A percentile compares a stretch with the other conserved stretches of the same genome.
These are phyloP conservation scores for Melitaea athalia DNA, from an alignment of 2,888 invertebrate genomes.

Conservation along the genomic window DNA sequence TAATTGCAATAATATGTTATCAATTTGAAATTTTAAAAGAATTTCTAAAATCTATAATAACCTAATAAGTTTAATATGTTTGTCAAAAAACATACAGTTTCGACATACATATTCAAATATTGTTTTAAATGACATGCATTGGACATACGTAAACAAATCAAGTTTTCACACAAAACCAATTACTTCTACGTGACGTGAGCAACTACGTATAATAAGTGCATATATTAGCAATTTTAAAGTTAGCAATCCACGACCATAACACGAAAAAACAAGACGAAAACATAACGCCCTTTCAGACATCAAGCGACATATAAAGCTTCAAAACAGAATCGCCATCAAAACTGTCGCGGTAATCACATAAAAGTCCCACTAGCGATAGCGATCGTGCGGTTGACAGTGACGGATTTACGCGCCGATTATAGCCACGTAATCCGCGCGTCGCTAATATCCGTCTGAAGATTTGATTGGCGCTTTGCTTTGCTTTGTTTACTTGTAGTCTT, in stretches of 20 bases:
- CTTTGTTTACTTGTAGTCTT: not conserved
- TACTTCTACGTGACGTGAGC: no score
- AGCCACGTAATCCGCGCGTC: constrained; percentile 9
- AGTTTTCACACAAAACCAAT: no score
- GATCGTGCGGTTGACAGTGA: constrained; percentile 30
- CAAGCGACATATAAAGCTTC: constrained; percentile 8
- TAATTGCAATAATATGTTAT: not conserved
- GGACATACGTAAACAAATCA: no score
- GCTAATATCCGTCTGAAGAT: constrained; percentile 11
- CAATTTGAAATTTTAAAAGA: no score
- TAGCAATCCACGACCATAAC: not conserved
- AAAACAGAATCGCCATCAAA: constrained; percentile 19
- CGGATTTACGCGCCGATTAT: constrained; percentile 21
- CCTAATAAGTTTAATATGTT: no score
- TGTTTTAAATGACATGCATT: no score
- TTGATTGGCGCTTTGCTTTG: not conserved
- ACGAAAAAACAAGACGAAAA: not conserved
- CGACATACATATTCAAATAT: no score
- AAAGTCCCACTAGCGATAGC: constrained; percentile 28
- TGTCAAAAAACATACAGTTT: no score
- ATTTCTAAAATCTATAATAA: no score
- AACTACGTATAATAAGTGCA: no score
- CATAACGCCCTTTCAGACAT: not conserved
- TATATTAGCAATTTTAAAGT: not conserved
- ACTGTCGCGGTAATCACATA: constrained; percentile 30